Base-by-base conservation (phyloP, 2,888 invertebrate genomes). In the Diachrysia chrysitis region DNA sequence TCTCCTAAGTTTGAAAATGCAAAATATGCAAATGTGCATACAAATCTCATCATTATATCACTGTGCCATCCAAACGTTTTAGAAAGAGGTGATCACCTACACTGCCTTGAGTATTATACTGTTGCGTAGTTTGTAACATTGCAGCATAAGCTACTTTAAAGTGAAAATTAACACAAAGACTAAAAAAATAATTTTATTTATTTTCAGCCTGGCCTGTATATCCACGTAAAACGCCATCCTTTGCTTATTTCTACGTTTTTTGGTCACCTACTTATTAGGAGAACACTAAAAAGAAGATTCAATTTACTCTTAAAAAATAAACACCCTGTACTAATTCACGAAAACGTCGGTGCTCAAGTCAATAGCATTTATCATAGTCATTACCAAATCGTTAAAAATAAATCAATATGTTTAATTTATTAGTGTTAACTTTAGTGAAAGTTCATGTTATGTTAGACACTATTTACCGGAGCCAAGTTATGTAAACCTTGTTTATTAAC, bases 291-390 rank as follows among this genome's bases (percentile, higher is more conserved):
- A 42, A n/a, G 0, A 5, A 42, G n/a, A 42, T 0, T 6, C 6
- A 42, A 16, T 6, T n/a, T n/a, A n/a, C n/a, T 25, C 35, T 16
- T 19, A 2, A 25, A 48, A 19, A 61, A n/a, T 59, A 57, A 71
- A 62, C 66, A 69, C n/a, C 1, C 71, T 62, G 71, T 75, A 79
- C 71, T 67, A 59, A 32, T 77, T 68, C 63, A 80, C 75, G 60
- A 69, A 79, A 80, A 76, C 60, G 16, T 73, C 74, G 72, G 81
- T 74, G 78, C 83, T 71, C 63, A 60, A 69, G 81, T 84, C 81
- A 83, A 85, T 85, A 82, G 72, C 85, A 91, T 90, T 86, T 87
- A 90, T 91, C 91, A 90, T 86, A 77, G 85, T 84, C 83, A 85
- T 85, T 86, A 74, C 21, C 68, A 58, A 66, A 73, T 66, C 66